Conservation (phyloP, 2,888 invertebrate genomes). For the Vannuccia rotundouncinata region DNA sequence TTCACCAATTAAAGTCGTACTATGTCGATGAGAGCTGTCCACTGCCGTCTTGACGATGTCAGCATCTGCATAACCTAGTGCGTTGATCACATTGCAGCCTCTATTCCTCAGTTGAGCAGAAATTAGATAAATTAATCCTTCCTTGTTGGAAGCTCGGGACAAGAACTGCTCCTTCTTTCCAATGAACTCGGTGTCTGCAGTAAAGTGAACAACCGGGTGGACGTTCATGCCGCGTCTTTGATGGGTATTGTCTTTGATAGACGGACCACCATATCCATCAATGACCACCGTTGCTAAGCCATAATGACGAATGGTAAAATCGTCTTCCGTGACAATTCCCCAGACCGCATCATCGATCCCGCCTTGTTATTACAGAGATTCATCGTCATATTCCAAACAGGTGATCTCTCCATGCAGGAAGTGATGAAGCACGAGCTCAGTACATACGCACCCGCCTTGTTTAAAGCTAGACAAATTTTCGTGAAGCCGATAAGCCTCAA, state of each 20-base stretch:
- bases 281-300: background rate
- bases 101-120: constrained; percentile 34
- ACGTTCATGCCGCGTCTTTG: background rate
- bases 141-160: constrained; percentile 35
- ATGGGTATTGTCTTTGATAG: constrained; percentile 10
- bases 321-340: background rate
- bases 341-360: constrained; percentile 37
- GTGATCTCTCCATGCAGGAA: constrained; percentile 33
- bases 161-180: constrained; percentile 40
- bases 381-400: constrained; percentile 21
- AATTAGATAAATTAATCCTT: constrained; percentile 38
- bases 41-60: background rate
- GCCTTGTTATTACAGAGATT: constrained; percentile 32
- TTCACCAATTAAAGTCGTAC: constrained; percentile 12
- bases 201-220: constrained; percentile 29
- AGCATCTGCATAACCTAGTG: constrained; percentile 12
- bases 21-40: background rate
- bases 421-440: constrained; percentile 32
- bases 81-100: constrained; percentile 31
- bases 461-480: constrained; percentile 24
- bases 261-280: background rate
- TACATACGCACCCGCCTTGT: constrained; percentile 37
- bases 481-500: constrained; percentile 8
- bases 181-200: constrained; percentile 34
- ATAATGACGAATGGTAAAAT: constrained; percentile 14